Evolutionary conservation across 1,140 invertebrate genomes (phyloP).

Genomic region (Popillia japonica): DNA sequence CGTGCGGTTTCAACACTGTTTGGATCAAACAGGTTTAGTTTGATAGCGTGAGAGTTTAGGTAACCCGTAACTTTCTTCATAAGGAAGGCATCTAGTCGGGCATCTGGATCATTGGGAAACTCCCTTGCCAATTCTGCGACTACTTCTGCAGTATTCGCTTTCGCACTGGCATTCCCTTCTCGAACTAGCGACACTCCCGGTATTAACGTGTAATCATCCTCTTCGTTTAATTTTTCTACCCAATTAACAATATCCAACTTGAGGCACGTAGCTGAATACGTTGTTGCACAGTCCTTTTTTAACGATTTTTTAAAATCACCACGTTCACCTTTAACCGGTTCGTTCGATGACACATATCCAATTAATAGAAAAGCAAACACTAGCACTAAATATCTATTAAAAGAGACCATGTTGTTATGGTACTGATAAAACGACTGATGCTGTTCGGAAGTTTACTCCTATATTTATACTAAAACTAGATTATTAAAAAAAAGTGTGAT

Average conservation of each 20-base stretch:
- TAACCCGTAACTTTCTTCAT: constrained; percentile 75
- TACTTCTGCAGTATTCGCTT: constrained; percentile 70
- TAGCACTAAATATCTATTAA: constrained; percentile 26
- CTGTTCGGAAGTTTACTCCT: not conserved
- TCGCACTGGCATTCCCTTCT: constrained; percentile 69
- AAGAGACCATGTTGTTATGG: constrained; percentile 25
- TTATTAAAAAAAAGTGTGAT: constrained; percentile 39
- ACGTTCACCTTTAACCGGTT: constrained; percentile 47
- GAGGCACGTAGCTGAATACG: constrained; percentile 78
- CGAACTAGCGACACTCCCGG: constrained; percentile 77
- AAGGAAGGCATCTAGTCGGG: constrained; percentile 78
- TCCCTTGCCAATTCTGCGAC: constrained; percentile 76
- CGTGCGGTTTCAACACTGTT: constrained; percentile 64
- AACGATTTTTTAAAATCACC: constrained; percentile 59
- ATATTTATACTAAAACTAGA: constrained; percentile 38
- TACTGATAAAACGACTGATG: constrained; percentile 44
- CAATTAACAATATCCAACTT: constrained; percentile 82
- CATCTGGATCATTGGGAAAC: constrained; percentile 78
- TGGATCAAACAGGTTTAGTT: constrained; percentile 75
- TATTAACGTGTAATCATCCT: constrained; percentile 70
- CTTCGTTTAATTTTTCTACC: constrained; percentile 74
- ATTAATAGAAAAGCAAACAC: constrained; percentile 23
- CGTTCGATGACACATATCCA: constrained; percentile 27
- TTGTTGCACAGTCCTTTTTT: constrained; percentile 71
- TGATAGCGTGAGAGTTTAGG: constrained; percentile 76